Conservation (phyloP, 2,888 invertebrate genomes). For the Parascotia fuliginaria region DNA sequence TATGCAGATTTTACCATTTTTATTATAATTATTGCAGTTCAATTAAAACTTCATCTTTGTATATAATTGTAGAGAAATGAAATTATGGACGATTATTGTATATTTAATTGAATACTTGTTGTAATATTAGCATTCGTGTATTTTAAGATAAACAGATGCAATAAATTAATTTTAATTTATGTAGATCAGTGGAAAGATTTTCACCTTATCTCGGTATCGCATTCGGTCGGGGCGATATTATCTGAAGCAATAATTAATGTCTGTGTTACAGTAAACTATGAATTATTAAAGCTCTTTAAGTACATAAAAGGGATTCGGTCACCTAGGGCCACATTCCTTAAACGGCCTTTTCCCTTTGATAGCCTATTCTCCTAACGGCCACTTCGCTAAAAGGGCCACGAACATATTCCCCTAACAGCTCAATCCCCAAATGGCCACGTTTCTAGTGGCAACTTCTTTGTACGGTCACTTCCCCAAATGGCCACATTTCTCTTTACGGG, state of each 20-base stretch:
- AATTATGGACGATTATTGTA: constrained; percentile 45
- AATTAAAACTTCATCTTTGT: constrained; percentile 54
- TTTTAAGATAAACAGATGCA: constrained; percentile 39
- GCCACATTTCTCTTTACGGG: too few relatives aligned
- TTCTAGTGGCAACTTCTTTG: too few relatives aligned
- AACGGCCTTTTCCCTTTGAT: too few relatives aligned
- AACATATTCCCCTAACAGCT: too few relatives aligned
- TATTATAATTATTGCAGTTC: constrained; percentile 54
- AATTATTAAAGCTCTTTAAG: constrained; percentile 1
- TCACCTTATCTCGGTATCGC: constrained; percentile 40
- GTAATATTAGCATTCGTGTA: constrained; percentile 39
- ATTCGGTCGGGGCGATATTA: constrained; percentile 29
- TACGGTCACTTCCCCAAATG: too few relatives aligned
- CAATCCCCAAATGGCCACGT: too few relatives aligned
- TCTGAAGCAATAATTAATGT: constrained; percentile 39
- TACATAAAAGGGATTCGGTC: not conserved
- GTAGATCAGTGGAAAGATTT: constrained; percentile 39
- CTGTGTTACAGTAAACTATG: constrained; percentile 16
- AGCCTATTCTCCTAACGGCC: too few relatives aligned
- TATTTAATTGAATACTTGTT: constrained; percentile 46
- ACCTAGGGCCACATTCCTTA: too few relatives aligned
- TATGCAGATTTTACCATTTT: constrained; percentile 63
- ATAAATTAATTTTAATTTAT: constrained; percentile 40
- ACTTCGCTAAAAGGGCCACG: too few relatives aligned
- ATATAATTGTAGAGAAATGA: constrained; percentile 54